Evolutionary conservation across 2,113 vertebrate genomes (phyloP).

Genomic region (Carollia perspicillata): DNA sequence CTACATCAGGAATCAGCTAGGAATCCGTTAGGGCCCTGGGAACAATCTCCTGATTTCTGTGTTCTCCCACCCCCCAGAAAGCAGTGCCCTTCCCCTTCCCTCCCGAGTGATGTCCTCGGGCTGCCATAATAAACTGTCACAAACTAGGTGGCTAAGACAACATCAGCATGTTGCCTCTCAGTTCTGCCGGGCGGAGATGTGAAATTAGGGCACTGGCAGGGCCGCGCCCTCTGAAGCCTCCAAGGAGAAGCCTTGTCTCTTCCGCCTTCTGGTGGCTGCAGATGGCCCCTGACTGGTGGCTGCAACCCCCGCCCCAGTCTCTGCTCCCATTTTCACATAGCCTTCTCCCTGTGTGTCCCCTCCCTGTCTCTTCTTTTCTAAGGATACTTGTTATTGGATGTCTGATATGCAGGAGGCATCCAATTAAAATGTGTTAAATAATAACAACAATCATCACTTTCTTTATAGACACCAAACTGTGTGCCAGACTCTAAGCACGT

Average conservation of each 20-base stretch:
- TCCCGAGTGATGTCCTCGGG: not conserved
- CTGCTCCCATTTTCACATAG: not conserved
- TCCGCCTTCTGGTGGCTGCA: not conserved
- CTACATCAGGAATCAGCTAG: not conserved
- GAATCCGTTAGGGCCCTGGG: not conserved
- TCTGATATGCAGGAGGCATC: not conserved
- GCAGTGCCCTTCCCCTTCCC: not conserved
- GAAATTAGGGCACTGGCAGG: not conserved
- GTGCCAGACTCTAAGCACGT: no score
- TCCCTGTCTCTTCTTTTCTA: not conserved
- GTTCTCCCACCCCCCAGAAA: accelerated
- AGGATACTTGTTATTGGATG: not conserved
- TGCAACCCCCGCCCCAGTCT: accelerated
- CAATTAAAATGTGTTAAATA: not conserved
- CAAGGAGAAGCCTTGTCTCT: not conserved
- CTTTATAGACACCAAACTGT: no score
- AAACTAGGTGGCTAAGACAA: not conserved
- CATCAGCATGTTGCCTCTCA: no score
- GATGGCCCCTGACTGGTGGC: not conserved
- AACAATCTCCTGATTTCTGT: not conserved
- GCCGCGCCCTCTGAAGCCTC: not conserved
- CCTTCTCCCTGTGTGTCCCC: not conserved
- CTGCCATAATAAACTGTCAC: not conserved
- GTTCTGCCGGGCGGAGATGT: not conserved
- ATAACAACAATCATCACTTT: not conserved